These are phyloP conservation scores for Dryadula phaetusa DNA, from an alignment of 2,888 invertebrate species.

Conservation along the genomic window DNA sequence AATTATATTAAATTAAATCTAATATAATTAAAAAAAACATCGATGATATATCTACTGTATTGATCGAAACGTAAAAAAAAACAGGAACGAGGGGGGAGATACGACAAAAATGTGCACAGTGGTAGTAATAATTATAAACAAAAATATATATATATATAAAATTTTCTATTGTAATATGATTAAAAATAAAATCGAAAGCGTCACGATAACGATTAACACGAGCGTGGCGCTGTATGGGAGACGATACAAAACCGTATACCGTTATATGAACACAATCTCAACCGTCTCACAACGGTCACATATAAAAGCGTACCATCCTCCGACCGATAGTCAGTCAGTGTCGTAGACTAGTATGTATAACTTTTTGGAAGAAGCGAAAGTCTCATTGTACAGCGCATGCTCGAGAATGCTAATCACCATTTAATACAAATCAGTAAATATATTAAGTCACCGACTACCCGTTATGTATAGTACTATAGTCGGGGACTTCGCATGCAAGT, in stretches of 20 bases:
- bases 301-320: slow-evolving; percentile 80
- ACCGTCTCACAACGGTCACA: neutral
- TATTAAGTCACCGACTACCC: slow-evolving; percentile 59
- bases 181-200: slow-evolving; percentile 47
- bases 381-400: slow-evolving; percentile 83
- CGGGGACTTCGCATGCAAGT: slow-evolving; percentile 45
- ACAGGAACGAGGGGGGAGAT: slow-evolving; percentile 30
- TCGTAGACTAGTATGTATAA: slow-evolving; percentile 56
- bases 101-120: slow-evolving; percentile 46
- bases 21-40: slow-evolving; percentile 43
- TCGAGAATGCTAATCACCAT: slow-evolving; percentile 75
- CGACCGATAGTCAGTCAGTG: slow-evolving; percentile 73
- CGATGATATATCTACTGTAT: slow-evolving; percentile 44
- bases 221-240: slow-evolving; percentile 61
- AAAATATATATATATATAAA: slow-evolving; percentile 29
- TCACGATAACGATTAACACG: slow-evolving; percentile 50
- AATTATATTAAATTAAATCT: slow-evolving; percentile 35
- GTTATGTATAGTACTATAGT: slow-evolving; percentile 34
- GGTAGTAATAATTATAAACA: slow-evolving; percentile 38
- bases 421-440: slow-evolving; percentile 58
- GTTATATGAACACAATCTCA: neutral
- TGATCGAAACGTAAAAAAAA: slow-evolving; percentile 36
- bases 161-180: slow-evolving; percentile 10
- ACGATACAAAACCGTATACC: slow-evolving; percentile 38
- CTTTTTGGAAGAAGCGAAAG: slow-evolving; percentile 77